These are phyloP conservation scores for Diarsia mendica DNA, from an alignment of 2,888 invertebrate species.

Conservation along the genomic window DNA sequence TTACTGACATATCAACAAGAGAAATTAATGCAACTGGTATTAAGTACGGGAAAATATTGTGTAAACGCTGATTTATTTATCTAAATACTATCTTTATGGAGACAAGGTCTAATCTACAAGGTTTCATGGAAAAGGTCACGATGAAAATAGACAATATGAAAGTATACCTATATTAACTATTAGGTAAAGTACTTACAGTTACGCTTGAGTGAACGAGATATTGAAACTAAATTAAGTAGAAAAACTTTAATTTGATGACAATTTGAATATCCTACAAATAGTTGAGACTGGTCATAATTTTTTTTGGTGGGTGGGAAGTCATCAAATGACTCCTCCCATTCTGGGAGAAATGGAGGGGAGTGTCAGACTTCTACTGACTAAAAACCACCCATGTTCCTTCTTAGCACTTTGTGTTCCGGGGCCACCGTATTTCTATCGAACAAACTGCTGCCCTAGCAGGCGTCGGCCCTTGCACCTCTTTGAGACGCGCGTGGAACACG, in stretches of 20 bases:
- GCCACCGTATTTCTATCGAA: too few species aligned
- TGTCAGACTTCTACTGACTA: too few species aligned
- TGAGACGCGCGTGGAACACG: too few species aligned
- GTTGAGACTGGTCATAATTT: too few species aligned
- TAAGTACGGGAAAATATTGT: not conserved
- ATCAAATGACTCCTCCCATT: too few species aligned
- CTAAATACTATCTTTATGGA: not conserved
- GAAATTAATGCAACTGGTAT: constrained; percentile 3
- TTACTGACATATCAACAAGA: not conserved
- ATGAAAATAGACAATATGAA: constrained; percentile 33
- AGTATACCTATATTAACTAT: not conserved
- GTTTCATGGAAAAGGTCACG: constrained; percentile 10
- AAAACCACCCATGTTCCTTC: too few species aligned
- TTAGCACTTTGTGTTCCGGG: too few species aligned
- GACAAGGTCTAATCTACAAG: constrained; percentile 4
- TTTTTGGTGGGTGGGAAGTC: too few species aligned
- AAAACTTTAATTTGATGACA: not conserved
- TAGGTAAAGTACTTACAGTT: not conserved
- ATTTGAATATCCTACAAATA: not conserved
- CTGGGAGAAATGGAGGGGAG: too few species aligned
- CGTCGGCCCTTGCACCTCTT: too few species aligned
- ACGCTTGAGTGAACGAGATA: not conserved
- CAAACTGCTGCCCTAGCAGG: too few species aligned
- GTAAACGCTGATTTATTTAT: constrained; percentile 24
- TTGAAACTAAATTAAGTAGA: not conserved